A percentile compares a stretch with the other conserved stretches of the same genome.
Conservation (phyloP, 2,113 vertebrate genomes). For the Cephalopterus ornatus region DNA sequence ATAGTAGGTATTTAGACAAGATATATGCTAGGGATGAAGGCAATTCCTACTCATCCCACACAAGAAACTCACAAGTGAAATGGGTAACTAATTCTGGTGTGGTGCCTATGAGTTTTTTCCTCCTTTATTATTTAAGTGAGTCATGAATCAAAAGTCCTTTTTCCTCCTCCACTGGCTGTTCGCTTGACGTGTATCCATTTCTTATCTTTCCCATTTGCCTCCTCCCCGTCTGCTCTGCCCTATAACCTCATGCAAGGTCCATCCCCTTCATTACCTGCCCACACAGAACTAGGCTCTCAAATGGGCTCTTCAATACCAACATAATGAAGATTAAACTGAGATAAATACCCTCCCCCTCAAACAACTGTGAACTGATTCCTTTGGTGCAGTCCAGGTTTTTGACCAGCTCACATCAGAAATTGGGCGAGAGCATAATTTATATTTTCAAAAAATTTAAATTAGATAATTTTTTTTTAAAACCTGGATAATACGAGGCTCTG, state of each 20-base stretch:
- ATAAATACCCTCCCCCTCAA: background rate
- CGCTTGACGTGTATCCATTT: background rate
- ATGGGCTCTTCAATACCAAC: background rate
- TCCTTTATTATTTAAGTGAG: background rate
- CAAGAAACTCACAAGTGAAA: background rate
- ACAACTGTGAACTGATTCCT: background rate
- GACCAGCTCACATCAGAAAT: background rate
- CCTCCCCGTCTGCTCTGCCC: background rate
- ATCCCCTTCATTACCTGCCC: background rate
- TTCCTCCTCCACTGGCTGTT: background rate
- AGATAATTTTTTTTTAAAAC: background rate
- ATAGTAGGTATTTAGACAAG: background rate
- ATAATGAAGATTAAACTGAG: background rate
- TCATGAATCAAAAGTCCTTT: background rate
- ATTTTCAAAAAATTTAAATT: background rate
- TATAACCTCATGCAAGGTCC: background rate
- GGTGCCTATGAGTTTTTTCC: background rate
- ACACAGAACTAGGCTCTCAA: background rate
- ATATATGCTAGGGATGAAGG: background rate
- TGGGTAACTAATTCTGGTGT: background rate
- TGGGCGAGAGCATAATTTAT: background rate
- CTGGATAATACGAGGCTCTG: background rate
- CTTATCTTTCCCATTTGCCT: background rate
- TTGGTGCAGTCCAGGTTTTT: background rate
- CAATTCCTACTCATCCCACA: background rate